A percentile compares a stretch with the other conserved stretches of the same genome.
phyloP scores from a whole-genome alignment of 1,140 invertebrate genomes.

The Calephelis virginiensis region DNA sequence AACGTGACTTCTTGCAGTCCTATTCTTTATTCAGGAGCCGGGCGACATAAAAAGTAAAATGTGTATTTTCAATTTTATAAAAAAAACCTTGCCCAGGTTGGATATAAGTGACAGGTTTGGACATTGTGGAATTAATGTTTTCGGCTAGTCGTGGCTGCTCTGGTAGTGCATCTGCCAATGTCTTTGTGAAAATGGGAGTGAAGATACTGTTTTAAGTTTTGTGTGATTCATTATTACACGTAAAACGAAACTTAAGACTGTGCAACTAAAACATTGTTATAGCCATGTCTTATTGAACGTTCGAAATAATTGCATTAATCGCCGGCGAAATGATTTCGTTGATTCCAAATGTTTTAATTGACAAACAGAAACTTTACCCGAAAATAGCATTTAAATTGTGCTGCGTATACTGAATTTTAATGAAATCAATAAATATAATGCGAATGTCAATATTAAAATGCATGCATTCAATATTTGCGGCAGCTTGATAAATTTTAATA shows the following conservation, averaged over 20 bases:
- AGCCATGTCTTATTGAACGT: constrained; percentile 47
- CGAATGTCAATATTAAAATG: constrained; percentile 18
- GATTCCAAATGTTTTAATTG: constrained; percentile 76
- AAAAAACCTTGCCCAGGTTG: no score
- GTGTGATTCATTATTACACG: background rate
- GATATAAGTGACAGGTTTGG: no score
- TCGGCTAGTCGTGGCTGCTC: no score
- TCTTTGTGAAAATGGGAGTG: no score
- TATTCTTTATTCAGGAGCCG: no score
- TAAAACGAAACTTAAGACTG: background rate
- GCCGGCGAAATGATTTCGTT: constrained; percentile 64
- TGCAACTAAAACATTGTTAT: constrained; percentile 30
- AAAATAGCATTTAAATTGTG: constrained; percentile 68
- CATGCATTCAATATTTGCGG: constrained; percentile 12
- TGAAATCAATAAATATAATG: constrained; percentile 63
- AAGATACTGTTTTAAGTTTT: no score
- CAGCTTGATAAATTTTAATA: constrained; percentile 11
- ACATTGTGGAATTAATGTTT: no score
- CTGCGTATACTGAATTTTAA: constrained; percentile 65
- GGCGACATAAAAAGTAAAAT: no score
- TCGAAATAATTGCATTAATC: constrained; percentile 43
- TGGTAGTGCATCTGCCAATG: no score
- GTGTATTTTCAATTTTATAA: no score
- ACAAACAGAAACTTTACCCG: constrained; percentile 67
- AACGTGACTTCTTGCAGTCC: no score